These are phyloP conservation scores for Propsilocerus akamusi DNA, from an alignment of 1,140 invertebrate species.

Conservation along the genomic window DNA sequence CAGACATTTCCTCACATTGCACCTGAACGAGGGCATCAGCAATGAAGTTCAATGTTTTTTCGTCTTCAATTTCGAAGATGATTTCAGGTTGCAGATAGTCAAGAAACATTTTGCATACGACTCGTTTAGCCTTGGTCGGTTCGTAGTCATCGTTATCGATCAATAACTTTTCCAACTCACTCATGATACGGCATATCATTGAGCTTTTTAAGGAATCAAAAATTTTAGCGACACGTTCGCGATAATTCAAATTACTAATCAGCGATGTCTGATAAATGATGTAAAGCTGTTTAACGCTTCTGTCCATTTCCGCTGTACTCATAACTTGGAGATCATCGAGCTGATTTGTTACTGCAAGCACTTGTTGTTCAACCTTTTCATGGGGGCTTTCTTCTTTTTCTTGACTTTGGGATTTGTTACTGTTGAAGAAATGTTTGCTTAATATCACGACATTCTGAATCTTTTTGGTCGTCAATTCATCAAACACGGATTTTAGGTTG, in stretches of 20 bases:
- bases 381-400: slow-evolving; percentile 10
- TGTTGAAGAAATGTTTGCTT: background rate
- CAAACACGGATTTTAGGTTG: background rate
- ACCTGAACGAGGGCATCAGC: background rate
- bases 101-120: slow-evolving; percentile 23
- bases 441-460: background rate
- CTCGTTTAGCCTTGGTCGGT: slow-evolving; percentile 13
- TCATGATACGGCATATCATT: slow-evolving; percentile 15
- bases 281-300: slow-evolving; percentile 21
- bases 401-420: slow-evolving; percentile 13
- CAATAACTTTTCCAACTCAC: slow-evolving; percentile 17
- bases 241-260: slow-evolving; percentile 18
- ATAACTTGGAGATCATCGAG: background rate
- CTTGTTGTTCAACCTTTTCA: slow-evolving; percentile 6
- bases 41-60: background rate
- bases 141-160: slow-evolving; percentile 17
- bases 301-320: slow-evolving; percentile 20
- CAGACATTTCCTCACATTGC: background rate
- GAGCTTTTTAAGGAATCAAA: slow-evolving; percentile 20
- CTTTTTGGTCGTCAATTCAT: background rate
- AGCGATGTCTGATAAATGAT: slow-evolving; percentile 20
- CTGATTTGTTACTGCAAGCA: slow-evolving; percentile 1
- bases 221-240: slow-evolving; percentile 18
- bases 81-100: slow-evolving; percentile 22
- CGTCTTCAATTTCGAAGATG: slow-evolving; percentile 22